Conservation (phyloP, 1,140 invertebrate genomes). For the Oscheius sp. region DNA sequence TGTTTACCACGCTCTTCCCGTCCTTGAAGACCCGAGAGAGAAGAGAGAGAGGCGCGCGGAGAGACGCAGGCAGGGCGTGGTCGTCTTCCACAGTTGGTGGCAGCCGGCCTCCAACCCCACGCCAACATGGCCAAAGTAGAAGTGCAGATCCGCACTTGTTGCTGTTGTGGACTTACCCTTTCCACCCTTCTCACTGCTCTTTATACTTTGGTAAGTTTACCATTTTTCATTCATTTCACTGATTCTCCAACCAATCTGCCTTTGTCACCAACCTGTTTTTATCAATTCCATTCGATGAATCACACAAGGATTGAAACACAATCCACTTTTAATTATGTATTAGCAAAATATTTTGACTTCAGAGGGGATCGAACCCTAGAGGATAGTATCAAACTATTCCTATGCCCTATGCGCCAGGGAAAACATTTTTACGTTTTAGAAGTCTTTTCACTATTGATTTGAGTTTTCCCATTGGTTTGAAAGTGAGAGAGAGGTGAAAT, state of each 20-base stretch:
- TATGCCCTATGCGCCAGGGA: too few relatives aligned
- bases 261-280: not conserved
- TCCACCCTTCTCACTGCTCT: conserved; percentile 54
- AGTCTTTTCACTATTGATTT: too few relatives aligned
- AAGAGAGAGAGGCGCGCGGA: not conserved
- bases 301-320: not conserved
- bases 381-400: too few relatives aligned
- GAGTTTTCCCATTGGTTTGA: too few relatives aligned
- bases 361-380: too few relatives aligned
- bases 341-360: not conserved
- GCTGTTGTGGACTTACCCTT: conserved; percentile 54
- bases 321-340: not conserved
- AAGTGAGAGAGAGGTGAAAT: too few relatives aligned
- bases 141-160: conserved; percentile 58
- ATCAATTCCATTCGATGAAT: not conserved
- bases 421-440: too few relatives aligned
- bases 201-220: conserved; percentile 54
- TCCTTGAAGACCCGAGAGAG: not conserved
- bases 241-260: not conserved
- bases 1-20: conserved; percentile 6
- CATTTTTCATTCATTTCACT: not conserved
- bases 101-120: not conserved
- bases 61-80: conserved; percentile 1
- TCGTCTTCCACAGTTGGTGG: not conserved
- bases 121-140: conserved; percentile 56